Conservation (phyloP, 1,140 invertebrate genomes). For the Drosophila busckii region DNA sequence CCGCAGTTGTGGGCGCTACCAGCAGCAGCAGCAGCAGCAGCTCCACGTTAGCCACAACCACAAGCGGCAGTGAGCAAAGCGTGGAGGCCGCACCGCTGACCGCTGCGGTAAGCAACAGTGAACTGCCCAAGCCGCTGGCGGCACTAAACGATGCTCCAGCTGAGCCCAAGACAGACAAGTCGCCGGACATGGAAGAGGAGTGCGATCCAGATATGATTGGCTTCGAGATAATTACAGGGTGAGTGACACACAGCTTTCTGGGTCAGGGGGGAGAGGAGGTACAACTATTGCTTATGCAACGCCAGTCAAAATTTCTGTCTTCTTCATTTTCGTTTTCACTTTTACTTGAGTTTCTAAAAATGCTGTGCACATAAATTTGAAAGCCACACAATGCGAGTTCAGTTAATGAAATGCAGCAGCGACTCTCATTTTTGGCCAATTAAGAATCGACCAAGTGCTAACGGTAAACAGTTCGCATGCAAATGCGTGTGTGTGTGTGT, state of each 20-base stretch:
- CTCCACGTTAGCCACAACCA: constrained; percentile 25
- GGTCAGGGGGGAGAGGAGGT: constrained; percentile 18
- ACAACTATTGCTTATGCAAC: constrained; percentile 7
- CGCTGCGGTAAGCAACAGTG: constrained; percentile 37
- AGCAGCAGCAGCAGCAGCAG: constrained; percentile 24
- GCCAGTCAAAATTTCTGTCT: constrained; percentile 35
- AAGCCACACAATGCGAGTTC: constrained; percentile 31
- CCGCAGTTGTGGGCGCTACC: constrained; percentile 24
- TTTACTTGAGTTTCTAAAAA: too few species aligned
- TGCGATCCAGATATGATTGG: constrained; percentile 93
- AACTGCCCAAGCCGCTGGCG: constrained; percentile 55
- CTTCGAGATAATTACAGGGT: constrained; percentile 94
- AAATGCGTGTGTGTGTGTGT: constrained; percentile 28
- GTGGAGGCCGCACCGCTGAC: constrained; percentile 22
- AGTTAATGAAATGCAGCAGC: constrained; percentile 43
- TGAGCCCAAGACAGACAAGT: constrained; percentile 65
- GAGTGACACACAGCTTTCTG: constrained; percentile 60
- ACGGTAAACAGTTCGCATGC: constrained; percentile 30
- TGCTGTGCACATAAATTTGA: constrained; percentile 37
- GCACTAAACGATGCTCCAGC: constrained; percentile 46
- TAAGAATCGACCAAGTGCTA: constrained; percentile 18
- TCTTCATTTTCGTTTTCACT: constrained; percentile 52
- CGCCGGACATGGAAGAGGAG: constrained; percentile 81
- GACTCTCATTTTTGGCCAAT: constrained; percentile 43
- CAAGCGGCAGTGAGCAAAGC: constrained; percentile 25